A percentile compares a stretch with the other conserved stretches of the same genome.
Conservation (phyloP, 2,888 invertebrate genomes). For the Eristalis arbustorum region DNA sequence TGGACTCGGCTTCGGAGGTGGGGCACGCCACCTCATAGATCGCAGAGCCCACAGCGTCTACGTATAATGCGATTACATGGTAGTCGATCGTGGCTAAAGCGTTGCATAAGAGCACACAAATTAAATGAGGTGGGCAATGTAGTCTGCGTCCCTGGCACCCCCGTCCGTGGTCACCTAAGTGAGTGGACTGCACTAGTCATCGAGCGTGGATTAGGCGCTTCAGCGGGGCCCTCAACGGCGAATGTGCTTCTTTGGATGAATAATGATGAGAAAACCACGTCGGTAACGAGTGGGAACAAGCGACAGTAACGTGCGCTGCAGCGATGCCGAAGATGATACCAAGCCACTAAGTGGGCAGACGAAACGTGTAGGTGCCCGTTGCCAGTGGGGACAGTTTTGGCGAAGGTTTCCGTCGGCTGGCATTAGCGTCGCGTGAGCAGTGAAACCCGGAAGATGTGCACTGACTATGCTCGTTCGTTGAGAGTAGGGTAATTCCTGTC, state of each 20-base stretch:
- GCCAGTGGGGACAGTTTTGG: background rate
- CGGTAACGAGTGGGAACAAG: conserved; percentile 25
- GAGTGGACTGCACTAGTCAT: conserved; percentile 24
- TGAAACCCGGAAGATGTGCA: conserved; percentile 53
- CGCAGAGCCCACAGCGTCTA: conserved; percentile 14
- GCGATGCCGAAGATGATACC: conserved; percentile 41
- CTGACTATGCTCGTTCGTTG: background rate
- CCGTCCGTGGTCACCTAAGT: conserved; percentile 26
- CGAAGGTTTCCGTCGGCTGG: conserved; percentile 28
- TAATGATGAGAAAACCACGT: conserved; percentile 65
- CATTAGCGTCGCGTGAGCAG: conserved; percentile 7
- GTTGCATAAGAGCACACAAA: conserved; percentile 61
- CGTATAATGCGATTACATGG: conserved; percentile 34
- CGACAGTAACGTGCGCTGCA: conserved; percentile 10
- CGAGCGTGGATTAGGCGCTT: background rate
- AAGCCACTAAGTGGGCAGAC: conserved; percentile 21
- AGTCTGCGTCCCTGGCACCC: conserved; percentile 13
- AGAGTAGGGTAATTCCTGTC: background rate
- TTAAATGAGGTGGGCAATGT: conserved; percentile 61
- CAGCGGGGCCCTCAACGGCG: too few relatives aligned
- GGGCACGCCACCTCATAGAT: background rate
- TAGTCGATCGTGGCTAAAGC: conserved; percentile 27
- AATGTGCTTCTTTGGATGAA: conserved; percentile 42
- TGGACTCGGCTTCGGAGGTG: conserved; percentile 35
- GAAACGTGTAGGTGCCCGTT: background rate